These are phyloP conservation scores for Thera obeliscata DNA, from an alignment of 2,888 invertebrate species.

Conservation along the genomic window DNA sequence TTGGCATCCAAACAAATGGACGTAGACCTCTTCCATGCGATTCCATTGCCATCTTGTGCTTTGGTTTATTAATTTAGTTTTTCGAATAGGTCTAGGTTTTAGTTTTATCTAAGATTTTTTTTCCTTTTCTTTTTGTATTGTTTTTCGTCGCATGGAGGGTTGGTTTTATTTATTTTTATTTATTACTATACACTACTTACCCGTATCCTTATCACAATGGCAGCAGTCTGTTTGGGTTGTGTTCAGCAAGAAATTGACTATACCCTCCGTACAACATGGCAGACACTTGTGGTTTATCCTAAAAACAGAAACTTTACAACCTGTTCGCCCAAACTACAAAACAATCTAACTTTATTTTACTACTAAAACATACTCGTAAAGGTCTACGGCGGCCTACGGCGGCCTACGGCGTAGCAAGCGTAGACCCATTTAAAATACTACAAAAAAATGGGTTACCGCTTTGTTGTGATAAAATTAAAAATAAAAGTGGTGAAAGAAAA, in stretches of 20 bases:
- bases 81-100: too few species aligned
- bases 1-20: too few species aligned
- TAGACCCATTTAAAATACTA: neutral
- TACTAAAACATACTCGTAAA: neutral
- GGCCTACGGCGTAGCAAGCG: slow-evolving; percentile 5
- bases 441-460: neutral
- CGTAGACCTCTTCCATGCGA: too few species aligned
- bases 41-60: too few species aligned
- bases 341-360: neutral
- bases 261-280: slow-evolving; percentile 87
- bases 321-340: neutral
- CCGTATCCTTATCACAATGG: slow-evolving; percentile 88
- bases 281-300: slow-evolving; percentile 90
- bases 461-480: too few species aligned
- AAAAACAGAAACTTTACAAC: slow-evolving; percentile 39
- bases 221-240: slow-evolving; percentile 84
- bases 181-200: slow-evolving; percentile 61
- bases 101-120: too few species aligned
- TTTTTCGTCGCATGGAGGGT: too few species aligned
- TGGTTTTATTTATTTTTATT: too few species aligned
- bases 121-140: too few species aligned
- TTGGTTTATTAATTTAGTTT: too few species aligned
- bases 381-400: neutral
- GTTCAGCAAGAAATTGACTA: slow-evolving; percentile 62
- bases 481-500: too few species aligned